Evolutionary conservation across 2,888 invertebrate species (phyloP).

Genomic region (Leptinotarsa rubiginosa): DNA sequence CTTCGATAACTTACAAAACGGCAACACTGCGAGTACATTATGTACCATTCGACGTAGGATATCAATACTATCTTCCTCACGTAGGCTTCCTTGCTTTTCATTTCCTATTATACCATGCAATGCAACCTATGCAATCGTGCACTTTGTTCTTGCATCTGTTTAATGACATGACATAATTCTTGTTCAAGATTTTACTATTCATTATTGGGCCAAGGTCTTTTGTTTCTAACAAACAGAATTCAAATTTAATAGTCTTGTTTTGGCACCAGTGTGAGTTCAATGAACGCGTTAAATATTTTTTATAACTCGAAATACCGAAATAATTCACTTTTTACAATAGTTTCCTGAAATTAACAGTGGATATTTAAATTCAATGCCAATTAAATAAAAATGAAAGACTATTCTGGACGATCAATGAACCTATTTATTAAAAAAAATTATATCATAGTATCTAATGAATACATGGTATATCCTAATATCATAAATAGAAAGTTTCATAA

Average conservation of each 20-base stretch:
- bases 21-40: slow-evolving; percentile 28
- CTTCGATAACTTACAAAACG: too few relatives aligned
- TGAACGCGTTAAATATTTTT: slow-evolving; percentile 44
- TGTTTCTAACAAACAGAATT: slow-evolving; percentile 27
- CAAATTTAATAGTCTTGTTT: slow-evolving; percentile 32
- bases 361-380: too few relatives aligned
- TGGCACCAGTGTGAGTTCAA: slow-evolving; percentile 49
- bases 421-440: too few relatives aligned
- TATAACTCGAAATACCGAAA: not conserved
- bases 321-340: not conserved
- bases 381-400: too few relatives aligned
- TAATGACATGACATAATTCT: slow-evolving; percentile 49
- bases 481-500: too few relatives aligned
- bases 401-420: too few relatives aligned
- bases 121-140: slow-evolving; percentile 48
- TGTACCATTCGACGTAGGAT: slow-evolving; percentile 22
- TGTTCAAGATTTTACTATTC: slow-evolving; percentile 41
- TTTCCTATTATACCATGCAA: slow-evolving; percentile 47
- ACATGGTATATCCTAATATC: too few relatives aligned
- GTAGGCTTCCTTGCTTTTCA: slow-evolving; percentile 55
- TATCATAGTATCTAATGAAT: too few relatives aligned
- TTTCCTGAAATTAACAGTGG: too few relatives aligned
- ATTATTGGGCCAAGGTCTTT: slow-evolving; percentile 43
- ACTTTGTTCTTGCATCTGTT: slow-evolving; percentile 47
- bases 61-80: slow-evolving; percentile 62